A percentile compares a stretch with the other conserved stretches of the same genome.
Conservation (phyloP, 2,113 vertebrate genomes). For the Pampusana beccarii region DNA sequence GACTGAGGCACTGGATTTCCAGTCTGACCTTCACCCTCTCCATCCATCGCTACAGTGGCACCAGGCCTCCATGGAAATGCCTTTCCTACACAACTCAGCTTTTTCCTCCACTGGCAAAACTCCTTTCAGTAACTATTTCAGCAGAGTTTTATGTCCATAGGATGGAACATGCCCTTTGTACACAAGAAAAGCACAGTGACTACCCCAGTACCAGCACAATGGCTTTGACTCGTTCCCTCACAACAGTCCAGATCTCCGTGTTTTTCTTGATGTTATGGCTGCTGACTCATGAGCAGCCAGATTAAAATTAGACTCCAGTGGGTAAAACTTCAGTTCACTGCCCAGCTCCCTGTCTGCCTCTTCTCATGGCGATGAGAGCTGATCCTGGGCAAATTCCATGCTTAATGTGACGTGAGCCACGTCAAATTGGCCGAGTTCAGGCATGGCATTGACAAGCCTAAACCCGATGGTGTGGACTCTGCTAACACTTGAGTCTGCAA, state of each 20-base stretch:
- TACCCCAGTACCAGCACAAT: fast-evolving
- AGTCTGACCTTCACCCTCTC: neutral
- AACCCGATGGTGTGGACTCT: neutral
- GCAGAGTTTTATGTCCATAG: neutral
- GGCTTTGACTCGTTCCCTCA: neutral
- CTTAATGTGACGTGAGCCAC: fast-evolving
- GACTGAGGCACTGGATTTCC: neutral
- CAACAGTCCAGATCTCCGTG: neutral
- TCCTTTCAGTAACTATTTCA: neutral
- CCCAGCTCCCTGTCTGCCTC: neutral
- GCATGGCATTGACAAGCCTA: neutral
- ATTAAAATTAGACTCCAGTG: neutral
- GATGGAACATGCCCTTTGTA: neutral
- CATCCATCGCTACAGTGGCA: neutral
- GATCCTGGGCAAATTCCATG: fast-evolving
- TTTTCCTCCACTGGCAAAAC: neutral
- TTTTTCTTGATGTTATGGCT: neutral
- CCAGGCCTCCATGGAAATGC: neutral
- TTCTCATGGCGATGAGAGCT: neutral
- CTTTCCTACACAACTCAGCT: neutral
- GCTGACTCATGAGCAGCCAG: neutral
- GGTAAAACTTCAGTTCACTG: neutral
- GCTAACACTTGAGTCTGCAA: neutral
- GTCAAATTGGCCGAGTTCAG: neutral
- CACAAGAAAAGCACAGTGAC: neutral